Base-by-base conservation (phyloP, 2,113 vertebrate species). In the Hypomesus transpacificus region DNA sequence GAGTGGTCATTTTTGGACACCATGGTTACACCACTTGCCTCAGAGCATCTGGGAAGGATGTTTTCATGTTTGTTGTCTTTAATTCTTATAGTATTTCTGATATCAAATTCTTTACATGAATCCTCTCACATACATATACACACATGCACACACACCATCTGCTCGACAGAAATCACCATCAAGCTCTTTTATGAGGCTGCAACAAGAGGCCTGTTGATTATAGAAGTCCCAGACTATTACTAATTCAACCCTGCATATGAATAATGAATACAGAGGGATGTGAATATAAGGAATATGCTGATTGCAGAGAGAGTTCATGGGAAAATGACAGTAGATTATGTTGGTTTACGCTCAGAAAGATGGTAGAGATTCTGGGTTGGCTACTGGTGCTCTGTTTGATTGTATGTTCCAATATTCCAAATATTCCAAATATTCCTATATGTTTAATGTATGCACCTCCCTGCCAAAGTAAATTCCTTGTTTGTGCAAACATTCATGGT, bases 211-310 rank as follows among this genome's bases (percentile, higher is more conserved):
- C 39, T 63, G 66, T 61, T 80, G 72, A 74, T 68, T 26, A 54
- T 59, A 54, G 14, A 52, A 58, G 57, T 73, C 53, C 57, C 57
- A 51, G 39, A 18, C 51, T 62, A 66, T 79, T 64, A 81, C 16
- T 82, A 80, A 82, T 73, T 79, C 51, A 79, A 39, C 57, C 34
- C 39, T 26, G 22, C 26, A 66, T 24, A 75, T 79, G 57, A 80
- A 72, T 78, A 76, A 75, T 71, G 1, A 75, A 75, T 73, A 34
- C 34, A 46, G 39, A 46, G 39, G 39, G 39, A 46, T 46, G 39
- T 46, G 39, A 13, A 46, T 46, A 13, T 11, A 18, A 39, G 28
- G 16, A 26, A 26, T 14, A 63, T 24, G 14, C 6, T 14, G 14
- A 63, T n/a, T 56, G 16, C 54, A 56, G 16, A n/a, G n/a, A 18